A percentile compares a stretch with the other conserved stretches of the same genome.
These are phyloP conservation scores for Drosophila asahinai DNA, from an alignment of 1,140 invertebrate genomes.

Conservation along the genomic window DNA sequence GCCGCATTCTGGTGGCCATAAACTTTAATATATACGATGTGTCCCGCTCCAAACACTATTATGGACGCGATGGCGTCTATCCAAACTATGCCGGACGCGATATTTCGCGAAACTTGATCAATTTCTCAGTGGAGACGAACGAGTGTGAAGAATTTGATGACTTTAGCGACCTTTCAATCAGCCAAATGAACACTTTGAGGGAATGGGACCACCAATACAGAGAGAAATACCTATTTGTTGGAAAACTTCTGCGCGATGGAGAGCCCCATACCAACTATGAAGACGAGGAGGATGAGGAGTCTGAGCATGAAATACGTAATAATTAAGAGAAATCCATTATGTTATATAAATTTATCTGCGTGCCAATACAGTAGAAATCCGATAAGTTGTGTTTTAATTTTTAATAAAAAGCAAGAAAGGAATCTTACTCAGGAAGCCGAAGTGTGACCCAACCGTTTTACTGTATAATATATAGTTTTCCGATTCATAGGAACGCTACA, in stretches of 20 bases:
- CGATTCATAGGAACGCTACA: no score
- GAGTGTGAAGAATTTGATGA: slow-evolving; percentile 44
- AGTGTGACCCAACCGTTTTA: no score
- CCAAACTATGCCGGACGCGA: slow-evolving; percentile 58
- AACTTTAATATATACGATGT: slow-evolving; percentile 65
- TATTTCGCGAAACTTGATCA: slow-evolving; percentile 53
- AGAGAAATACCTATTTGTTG: slow-evolving; percentile 52
- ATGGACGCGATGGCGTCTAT: slow-evolving; percentile 52
- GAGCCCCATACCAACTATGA: slow-evolving; percentile 21
- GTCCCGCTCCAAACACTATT: slow-evolving; percentile 44
- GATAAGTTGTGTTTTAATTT: no score
- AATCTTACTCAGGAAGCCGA: no score
- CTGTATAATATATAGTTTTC: no score
- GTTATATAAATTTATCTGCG: background rate
- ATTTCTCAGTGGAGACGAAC: slow-evolving; percentile 34
- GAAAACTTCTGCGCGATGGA: slow-evolving; percentile 25
- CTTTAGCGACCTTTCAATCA: slow-evolving; percentile 37
- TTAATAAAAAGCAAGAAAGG: no score
- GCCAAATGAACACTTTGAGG: slow-evolving; percentile 33
- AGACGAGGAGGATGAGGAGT: slow-evolving; percentile 26
- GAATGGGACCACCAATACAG: slow-evolving; percentile 58
- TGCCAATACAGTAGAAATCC: no score
- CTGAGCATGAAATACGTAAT: slow-evolving; percentile 3
- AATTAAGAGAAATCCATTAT: background rate
- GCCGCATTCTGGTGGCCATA: slow-evolving; percentile 56